Conservation (phyloP, 2,888 invertebrate species). For the Alloplasta piceator region DNA sequence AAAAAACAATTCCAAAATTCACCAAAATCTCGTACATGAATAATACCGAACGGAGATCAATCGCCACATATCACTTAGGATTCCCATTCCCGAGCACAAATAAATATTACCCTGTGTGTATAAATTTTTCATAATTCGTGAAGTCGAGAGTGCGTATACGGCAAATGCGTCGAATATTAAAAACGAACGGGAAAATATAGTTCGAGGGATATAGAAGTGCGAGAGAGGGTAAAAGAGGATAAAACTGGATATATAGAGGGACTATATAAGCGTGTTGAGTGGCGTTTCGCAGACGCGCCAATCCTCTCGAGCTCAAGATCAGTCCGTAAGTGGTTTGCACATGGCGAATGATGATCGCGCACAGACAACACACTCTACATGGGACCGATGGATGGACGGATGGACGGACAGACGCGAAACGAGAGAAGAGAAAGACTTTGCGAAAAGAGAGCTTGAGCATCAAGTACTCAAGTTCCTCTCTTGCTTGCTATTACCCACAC, state of each 20-base stretch:
- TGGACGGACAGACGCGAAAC: conserved; percentile 26
- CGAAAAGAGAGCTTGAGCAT: conserved; percentile 30
- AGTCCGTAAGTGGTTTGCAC: conserved; percentile 65
- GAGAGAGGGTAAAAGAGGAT: not conserved
- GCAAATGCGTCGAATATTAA: conserved; percentile 45
- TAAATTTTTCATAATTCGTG: too few relatives aligned
- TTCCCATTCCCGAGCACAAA: not conserved
- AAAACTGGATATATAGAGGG: not conserved
- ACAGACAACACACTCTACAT: not conserved
- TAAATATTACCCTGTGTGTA: too few relatives aligned
- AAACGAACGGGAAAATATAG: conserved; percentile 56
- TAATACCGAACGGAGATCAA: conserved; percentile 39
- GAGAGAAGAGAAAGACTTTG: conserved; percentile 28
- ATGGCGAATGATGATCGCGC: conserved; percentile 62
- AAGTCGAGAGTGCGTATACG: not conserved
- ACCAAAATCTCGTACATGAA: not conserved
- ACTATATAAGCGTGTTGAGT: conserved; percentile 54
- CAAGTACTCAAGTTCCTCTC: conserved; percentile 27
- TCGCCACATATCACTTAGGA: conserved; percentile 41
- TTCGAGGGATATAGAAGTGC: conserved; percentile 18
- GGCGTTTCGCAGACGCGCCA: conserved; percentile 66
- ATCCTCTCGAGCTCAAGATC: conserved; percentile 63
- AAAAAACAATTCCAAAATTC: not conserved
- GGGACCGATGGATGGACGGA: not conserved
- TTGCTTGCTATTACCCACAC: not conserved